phyloP scores from a whole-genome alignment of 1,140 invertebrate genomes.

The Trinorchestia longiramus region DNA sequence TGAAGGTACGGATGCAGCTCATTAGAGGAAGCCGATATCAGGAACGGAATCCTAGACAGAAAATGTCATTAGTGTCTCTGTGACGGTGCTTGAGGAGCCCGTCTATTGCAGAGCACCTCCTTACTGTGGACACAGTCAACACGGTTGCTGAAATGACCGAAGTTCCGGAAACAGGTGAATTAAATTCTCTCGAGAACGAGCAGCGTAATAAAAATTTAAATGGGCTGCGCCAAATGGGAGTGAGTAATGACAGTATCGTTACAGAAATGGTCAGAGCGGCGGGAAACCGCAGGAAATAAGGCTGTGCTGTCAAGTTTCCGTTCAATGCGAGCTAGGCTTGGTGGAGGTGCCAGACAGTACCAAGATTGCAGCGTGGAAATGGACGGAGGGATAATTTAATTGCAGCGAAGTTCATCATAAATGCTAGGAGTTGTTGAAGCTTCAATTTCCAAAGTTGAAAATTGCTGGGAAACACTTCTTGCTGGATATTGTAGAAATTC shows the following conservation, averaged over 20 bases:
- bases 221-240: background rate
- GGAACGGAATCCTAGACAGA: background rate
- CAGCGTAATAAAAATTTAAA: background rate
- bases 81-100: background rate
- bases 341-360: background rate
- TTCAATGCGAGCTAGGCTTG: background rate
- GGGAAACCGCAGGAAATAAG: background rate
- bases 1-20: background rate
- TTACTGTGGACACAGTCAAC: background rate
- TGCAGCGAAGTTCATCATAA: background rate
- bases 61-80: slow-evolving; percentile 26
- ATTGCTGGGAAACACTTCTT: too few relatives aligned
- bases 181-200: background rate
- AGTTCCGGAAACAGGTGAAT: background rate
- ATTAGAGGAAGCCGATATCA: slow-evolving; percentile 42
- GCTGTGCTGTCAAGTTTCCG: background rate
- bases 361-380: background rate
- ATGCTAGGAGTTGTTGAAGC: background rate
- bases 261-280: background rate
- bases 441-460: background rate
- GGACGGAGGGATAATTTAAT: background rate
- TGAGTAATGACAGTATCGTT: slow-evolving; percentile 1
- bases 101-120: background rate
- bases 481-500: too few relatives aligned
- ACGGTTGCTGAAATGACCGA: background rate